A percentile compares a stretch with the other conserved stretches of the same genome.
Evolutionary conservation across 2,888 invertebrate species (phyloP).

Genomic region (Pollenia griseotomentosa): DNA sequence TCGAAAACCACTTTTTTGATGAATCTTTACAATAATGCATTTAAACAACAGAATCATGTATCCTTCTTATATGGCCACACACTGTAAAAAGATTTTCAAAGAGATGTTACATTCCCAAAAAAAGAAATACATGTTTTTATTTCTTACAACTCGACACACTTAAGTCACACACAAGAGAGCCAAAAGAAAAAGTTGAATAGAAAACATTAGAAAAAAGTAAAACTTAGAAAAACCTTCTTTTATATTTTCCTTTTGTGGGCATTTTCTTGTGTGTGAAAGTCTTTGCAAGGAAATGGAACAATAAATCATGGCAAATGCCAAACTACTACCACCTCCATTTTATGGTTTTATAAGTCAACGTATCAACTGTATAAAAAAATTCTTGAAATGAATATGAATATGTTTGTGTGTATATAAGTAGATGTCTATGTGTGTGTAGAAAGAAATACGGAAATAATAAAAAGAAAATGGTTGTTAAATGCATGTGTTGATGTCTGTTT

Average conservation of each 20-base stretch:
- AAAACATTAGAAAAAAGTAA: not conserved
- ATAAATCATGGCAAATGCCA: conserved; percentile 74
- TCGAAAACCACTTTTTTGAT: not conserved
- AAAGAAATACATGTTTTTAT: conserved; percentile 14
- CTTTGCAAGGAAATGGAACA: conserved; percentile 73
- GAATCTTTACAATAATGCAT: conserved; percentile 33
- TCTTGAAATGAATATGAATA: not conserved
- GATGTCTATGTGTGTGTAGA: not conserved
- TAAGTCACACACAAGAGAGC: not conserved
- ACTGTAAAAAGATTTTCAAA: conserved; percentile 24
- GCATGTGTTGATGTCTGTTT: not conserved
- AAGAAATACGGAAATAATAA: conserved; percentile 35
- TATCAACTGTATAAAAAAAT: not conserved
- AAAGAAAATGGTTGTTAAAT: conserved; percentile 11
- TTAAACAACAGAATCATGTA: too few relatives aligned
- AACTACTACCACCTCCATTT: conserved; percentile 58
- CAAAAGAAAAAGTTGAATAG: conserved; percentile 1
- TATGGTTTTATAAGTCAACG: conserved; percentile 14
- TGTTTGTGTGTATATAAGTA: not conserved
- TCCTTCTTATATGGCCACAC: conserved; percentile 19
- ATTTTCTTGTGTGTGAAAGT: conserved; percentile 62
- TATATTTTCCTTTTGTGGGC: conserved; percentile 62
- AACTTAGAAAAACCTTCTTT: conserved; percentile 29
- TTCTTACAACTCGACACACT: not conserved
- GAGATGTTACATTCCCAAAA: conserved; percentile 2